Conservation (phyloP, 2,113 vertebrate species). For the Pristiophorus japonicus region DNA sequence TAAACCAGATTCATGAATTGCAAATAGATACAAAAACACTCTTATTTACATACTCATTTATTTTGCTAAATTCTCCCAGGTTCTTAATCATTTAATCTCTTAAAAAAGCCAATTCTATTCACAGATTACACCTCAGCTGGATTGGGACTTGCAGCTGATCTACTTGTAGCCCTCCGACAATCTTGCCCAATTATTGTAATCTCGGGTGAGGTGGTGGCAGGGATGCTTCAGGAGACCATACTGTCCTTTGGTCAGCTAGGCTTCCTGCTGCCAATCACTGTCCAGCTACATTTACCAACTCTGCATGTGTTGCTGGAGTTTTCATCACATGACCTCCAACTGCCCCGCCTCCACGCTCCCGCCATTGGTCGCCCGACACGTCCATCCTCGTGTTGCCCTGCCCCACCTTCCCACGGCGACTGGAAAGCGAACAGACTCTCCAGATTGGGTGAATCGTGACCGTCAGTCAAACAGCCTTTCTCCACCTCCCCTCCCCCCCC, state of each 20-base stretch:
- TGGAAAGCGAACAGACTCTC: too few relatives aligned
- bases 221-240: neutral
- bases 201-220: neutral
- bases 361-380: neutral
- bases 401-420: too few relatives aligned
- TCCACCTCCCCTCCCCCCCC: too few relatives aligned
- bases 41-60: constrained; percentile 19
- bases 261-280: neutral
- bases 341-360: too few relatives aligned
- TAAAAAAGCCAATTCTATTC: neutral
- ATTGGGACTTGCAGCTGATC: neutral
- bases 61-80: neutral
- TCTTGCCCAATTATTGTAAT: neutral
- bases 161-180: neutral
- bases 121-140: neutral
- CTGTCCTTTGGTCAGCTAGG: neutral
- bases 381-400: too few relatives aligned
- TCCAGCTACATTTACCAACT: neutral
- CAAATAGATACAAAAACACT: neutral
- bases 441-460: too few relatives aligned
- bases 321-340: neutral
- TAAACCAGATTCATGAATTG: neutral
- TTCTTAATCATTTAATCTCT: neutral
- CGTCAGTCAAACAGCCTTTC: too few relatives aligned
- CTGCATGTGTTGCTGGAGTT: neutral